Conservation (phyloP, 2,113 vertebrate species). For the Apteryx mantelli region DNA sequence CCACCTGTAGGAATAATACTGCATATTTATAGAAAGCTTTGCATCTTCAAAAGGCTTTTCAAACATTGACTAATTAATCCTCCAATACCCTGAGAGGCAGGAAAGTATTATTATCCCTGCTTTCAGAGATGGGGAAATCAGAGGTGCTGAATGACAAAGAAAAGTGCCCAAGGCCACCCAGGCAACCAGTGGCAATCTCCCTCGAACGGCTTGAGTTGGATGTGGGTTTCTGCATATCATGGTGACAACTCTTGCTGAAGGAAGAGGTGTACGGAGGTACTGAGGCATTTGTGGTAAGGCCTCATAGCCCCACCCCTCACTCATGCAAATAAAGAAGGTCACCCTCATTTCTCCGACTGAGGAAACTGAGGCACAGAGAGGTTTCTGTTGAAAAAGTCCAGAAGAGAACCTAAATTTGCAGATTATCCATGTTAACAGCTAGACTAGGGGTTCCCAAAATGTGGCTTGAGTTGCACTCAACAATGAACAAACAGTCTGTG, state of each 20-base stretch:
- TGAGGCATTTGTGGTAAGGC: not conserved
- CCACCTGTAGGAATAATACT: not conserved
- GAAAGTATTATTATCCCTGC: not conserved
- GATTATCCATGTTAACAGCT: not conserved
- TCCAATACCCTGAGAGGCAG: not conserved
- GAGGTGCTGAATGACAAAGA: constrained; percentile 57
- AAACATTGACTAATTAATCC: constrained; percentile 48
- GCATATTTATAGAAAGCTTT: constrained; percentile 15
- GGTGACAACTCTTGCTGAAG: not conserved
- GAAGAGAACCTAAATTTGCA: not conserved
- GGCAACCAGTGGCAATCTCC: not conserved
- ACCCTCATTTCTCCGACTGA: not conserved
- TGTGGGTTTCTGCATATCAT: not conserved
- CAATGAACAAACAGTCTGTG: not conserved
- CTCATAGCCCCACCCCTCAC: not conserved
- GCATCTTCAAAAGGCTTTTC: constrained; percentile 49
- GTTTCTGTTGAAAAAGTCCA: not conserved
- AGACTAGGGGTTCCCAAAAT: not conserved
- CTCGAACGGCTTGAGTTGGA: not conserved
- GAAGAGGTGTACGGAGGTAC: not conserved
- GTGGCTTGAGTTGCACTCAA: fast-evolving
- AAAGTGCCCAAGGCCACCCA: constrained; percentile 47
- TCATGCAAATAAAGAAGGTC: constrained; percentile 16
- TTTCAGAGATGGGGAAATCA: constrained; percentile 43
- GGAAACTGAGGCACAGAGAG: not conserved